A percentile compares a stretch with the other conserved stretches of the same genome.
These are phyloP conservation scores for Synergus gifuensis DNA, from an alignment of 2,888 invertebrate species.

Conservation along the genomic window DNA sequence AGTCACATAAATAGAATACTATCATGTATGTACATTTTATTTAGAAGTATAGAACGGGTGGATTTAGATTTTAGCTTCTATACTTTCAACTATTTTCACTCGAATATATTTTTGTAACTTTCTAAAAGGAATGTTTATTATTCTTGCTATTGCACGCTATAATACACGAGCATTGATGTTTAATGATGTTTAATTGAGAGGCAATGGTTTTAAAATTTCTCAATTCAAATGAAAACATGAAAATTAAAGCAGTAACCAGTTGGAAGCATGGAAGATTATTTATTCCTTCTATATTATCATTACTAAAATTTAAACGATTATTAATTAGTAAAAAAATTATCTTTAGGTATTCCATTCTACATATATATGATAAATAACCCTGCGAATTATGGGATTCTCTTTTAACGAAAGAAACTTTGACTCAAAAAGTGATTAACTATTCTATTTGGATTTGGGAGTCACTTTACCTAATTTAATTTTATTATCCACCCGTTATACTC, in stretches of 20 bases:
- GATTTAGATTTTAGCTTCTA: not conserved
- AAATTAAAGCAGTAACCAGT: no score
- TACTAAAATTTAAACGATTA: no score
- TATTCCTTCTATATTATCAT: no score
- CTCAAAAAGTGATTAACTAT: not conserved
- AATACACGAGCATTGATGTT: no score
- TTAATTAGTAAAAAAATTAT: no score
- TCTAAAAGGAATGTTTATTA: not conserved
- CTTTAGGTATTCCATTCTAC: no score
- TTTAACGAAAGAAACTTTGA: not conserved
- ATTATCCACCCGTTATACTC: conserved; percentile 42
- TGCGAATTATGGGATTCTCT: not conserved
- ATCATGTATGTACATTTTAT: conserved; percentile 11
- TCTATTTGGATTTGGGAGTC: not conserved
- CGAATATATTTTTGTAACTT: not conserved
- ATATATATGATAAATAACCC: no score
- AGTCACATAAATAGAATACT: conserved; percentile 16
- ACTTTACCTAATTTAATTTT: conserved; percentile 46
- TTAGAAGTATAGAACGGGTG: conserved; percentile 12
- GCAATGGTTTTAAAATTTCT: no score
- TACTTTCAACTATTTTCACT: not conserved
- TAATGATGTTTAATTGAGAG: no score
- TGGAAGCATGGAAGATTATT: no score
- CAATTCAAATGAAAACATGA: no score
- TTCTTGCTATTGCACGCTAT: no score